Conservation (phyloP, 30 jellyfish, hydroid and myxozoan genomes). For the Mastigias papua region DNA sequence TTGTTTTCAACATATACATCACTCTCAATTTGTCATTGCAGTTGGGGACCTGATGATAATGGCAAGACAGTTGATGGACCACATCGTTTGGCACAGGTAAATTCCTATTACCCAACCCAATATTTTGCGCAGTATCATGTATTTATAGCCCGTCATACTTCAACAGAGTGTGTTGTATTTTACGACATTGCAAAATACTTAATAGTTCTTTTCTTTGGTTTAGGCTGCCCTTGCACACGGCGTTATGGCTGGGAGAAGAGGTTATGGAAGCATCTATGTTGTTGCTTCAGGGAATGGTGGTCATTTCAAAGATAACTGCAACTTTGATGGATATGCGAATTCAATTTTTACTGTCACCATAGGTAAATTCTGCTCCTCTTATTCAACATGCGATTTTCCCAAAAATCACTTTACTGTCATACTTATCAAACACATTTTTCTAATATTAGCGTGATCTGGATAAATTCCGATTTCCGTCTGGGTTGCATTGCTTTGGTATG, state of each 20-base stretch:
- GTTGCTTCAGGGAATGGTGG: constrained; percentile 99
- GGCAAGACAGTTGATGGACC: constrained; percentile 99
- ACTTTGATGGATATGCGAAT: constrained; percentile 99
- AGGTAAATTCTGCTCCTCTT: constrained; percentile 34
- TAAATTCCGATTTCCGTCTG: too few species aligned
- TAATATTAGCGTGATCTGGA: too few species aligned
- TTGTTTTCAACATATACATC: too few species aligned
- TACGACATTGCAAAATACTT: background rate
- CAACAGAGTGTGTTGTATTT: too few species aligned
- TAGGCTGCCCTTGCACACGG: constrained; percentile 99
- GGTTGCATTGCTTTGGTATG: too few species aligned
- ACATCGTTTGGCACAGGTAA: constrained; percentile 98
- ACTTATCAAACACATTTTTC: too few species aligned
- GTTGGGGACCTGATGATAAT: constrained; percentile 99
- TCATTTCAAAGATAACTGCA: constrained; percentile 98
- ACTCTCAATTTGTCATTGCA: constrained; percentile 16
- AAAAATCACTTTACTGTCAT: too few species aligned
- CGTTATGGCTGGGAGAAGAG: constrained; percentile 96
- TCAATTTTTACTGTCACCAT: constrained; percentile 97
- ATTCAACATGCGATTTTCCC: too few species aligned
- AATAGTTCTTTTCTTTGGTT: background rate
- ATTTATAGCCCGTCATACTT: too few species aligned
- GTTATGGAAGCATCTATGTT: constrained; percentile 96
- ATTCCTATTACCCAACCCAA: background rate
- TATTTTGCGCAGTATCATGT: too few species aligned